These are phyloP conservation scores for Halesus radiatus DNA, from an alignment of 1,140 invertebrate genomes.

Conservation along the genomic window DNA sequence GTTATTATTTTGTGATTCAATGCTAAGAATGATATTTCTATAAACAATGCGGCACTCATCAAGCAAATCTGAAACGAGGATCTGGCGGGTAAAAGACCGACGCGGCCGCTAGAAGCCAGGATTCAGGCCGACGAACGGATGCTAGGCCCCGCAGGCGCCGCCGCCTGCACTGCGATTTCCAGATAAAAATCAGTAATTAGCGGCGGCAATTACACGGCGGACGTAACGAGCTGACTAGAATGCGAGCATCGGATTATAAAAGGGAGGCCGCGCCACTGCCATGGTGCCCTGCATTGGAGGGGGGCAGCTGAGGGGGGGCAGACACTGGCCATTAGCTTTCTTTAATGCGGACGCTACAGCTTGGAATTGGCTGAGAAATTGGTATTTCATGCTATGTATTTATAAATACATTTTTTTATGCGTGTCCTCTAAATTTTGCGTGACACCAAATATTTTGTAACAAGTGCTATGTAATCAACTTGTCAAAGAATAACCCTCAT, in stretches of 20 bases:
- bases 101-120: not conserved
- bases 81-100: not conserved
- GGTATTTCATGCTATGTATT: too few species aligned
- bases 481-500: too few species aligned
- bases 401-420: too few species aligned
- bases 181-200: slow-evolving; percentile 59
- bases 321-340: slow-evolving; percentile 33
- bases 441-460: too few species aligned
- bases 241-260: slow-evolving; percentile 55
- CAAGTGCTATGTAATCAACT: too few species aligned
- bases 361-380: not conserved
- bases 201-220: slow-evolving; percentile 55
- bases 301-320: not conserved
- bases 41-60: not conserved
- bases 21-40: not conserved
- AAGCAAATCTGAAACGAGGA: not conserved
- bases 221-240: slow-evolving; percentile 58
- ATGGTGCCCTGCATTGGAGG: not conserved
- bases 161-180: slow-evolving; percentile 37
- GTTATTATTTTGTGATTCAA: too few species aligned
- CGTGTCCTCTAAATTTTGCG: too few species aligned
- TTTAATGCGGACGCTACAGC: slow-evolving; percentile 2
- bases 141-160: not conserved
- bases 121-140: not conserved
- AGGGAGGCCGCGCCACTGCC: not conserved